Evolutionary conservation across 2,113 vertebrate species (phyloP).

Genomic region (Kryptolebias marmoratus): DNA sequence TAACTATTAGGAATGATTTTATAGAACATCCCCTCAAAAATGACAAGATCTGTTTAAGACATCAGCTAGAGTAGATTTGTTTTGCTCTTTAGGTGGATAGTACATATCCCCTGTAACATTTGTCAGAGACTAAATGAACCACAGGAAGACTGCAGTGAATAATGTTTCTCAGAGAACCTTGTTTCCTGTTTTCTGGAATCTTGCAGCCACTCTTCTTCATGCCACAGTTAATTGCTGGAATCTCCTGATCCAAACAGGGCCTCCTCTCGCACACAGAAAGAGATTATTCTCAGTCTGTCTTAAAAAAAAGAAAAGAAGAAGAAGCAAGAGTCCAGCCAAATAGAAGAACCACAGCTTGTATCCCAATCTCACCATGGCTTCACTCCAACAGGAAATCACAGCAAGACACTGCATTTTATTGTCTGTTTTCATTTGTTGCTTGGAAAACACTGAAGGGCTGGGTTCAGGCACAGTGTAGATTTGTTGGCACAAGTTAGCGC

Average conservation of each 20-base stretch:
- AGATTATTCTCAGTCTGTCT: constrained; percentile 24
- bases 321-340: background rate
- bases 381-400: constrained; percentile 33
- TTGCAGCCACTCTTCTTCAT: constrained; percentile 19
- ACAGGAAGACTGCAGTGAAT: background rate
- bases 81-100: no score
- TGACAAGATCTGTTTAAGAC: no score
- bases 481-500: constrained; percentile 24
- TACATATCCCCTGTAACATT: background rate
- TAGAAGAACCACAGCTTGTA: background rate
- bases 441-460: constrained; percentile 4
- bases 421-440: constrained; percentile 28
- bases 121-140: background rate
- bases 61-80: no score
- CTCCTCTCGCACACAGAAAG: constrained; percentile 16
- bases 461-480: constrained; percentile 1
- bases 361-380: background rate
- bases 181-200: constrained; percentile 2
- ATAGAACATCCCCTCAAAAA: no score
- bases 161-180: background rate
- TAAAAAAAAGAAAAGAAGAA: constrained; percentile 16
- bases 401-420: constrained; percentile 1
- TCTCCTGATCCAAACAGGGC: background rate
- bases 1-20: no score
- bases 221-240: constrained; percentile 39